Conservation (phyloP, 2,888 invertebrate species). For the Clepsis dumicolana region DNA sequence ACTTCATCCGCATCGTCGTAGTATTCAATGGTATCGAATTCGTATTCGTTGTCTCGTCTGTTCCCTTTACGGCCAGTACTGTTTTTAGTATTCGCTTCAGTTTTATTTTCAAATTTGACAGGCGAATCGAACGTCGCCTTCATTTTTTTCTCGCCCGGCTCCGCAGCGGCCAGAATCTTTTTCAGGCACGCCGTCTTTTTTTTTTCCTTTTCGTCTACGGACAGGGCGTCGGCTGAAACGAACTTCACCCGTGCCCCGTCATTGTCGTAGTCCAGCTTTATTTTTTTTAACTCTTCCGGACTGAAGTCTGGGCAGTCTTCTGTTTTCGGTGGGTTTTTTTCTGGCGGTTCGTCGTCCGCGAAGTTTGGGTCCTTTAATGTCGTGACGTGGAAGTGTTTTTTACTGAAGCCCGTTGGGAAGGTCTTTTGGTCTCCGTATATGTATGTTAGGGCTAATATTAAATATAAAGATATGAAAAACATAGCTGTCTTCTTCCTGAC, state of each 20-base stretch:
- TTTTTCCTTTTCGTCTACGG: constrained; percentile 53
- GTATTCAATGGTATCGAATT: constrained; percentile 72
- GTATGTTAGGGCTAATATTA: constrained; percentile 1
- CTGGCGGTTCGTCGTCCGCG: neutral
- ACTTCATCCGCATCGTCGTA: constrained; percentile 60
- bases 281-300: constrained; percentile 56
- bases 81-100: constrained; percentile 34
- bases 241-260: constrained; percentile 63
- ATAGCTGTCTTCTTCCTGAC: neutral
- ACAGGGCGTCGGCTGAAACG: constrained; percentile 62
- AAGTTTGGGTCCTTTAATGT: neutral
- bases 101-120: constrained; percentile 3
- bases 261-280: constrained; percentile 58
- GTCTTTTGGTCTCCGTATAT: neutral
- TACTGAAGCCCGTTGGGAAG: neutral
- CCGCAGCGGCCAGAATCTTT: constrained; percentile 23
- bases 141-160: constrained; percentile 33
- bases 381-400: neutral
- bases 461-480: neutral
- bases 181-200: constrained; percentile 51
- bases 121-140: constrained; percentile 43
- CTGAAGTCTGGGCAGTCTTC: constrained; percentile 59
- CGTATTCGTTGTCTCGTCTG: constrained; percentile 65
- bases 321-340: constrained; percentile 45
- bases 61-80: constrained; percentile 21